Evolutionary conservation across 2,888 invertebrate genomes (phyloP).

Genomic region (Eutolmus rufibarbis): DNA sequence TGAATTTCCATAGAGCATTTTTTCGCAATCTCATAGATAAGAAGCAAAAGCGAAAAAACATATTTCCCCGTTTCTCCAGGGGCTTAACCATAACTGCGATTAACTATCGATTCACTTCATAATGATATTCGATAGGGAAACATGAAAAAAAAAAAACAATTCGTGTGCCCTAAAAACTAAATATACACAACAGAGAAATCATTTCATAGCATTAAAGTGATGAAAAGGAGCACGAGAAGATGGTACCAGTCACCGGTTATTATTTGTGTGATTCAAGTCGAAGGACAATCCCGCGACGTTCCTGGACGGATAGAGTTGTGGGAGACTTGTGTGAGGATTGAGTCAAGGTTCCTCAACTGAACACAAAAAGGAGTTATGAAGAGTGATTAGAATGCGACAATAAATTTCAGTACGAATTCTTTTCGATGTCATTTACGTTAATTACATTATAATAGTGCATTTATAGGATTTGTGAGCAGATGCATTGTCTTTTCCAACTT

Average conservation of each 20-base stretch:
- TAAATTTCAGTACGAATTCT: neutral
- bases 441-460: neutral
- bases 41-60: neutral
- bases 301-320: neutral
- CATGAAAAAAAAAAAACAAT: neutral
- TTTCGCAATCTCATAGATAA: neutral
- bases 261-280: neutral
- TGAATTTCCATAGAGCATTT: neutral
- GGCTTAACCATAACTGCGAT: neutral
- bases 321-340: neutral
- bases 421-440: neutral
- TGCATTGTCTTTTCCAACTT: conserved; percentile 54
- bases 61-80: neutral
- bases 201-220: conserved; percentile 15
- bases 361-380: neutral
- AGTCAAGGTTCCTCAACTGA: neutral
- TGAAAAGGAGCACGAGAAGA: conserved; percentile 13
- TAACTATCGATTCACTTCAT: neutral
- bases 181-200: conserved; percentile 6
- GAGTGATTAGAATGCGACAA: neutral
- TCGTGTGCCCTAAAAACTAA: conserved; percentile 33
- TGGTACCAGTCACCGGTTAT: conserved; percentile 43
- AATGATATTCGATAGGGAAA: neutral
- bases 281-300: neutral
- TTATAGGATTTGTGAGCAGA: neutral